phyloP scores from a whole-genome alignment of 2,797 vertebrate genomes.

The Chelonia mydas region DNA sequence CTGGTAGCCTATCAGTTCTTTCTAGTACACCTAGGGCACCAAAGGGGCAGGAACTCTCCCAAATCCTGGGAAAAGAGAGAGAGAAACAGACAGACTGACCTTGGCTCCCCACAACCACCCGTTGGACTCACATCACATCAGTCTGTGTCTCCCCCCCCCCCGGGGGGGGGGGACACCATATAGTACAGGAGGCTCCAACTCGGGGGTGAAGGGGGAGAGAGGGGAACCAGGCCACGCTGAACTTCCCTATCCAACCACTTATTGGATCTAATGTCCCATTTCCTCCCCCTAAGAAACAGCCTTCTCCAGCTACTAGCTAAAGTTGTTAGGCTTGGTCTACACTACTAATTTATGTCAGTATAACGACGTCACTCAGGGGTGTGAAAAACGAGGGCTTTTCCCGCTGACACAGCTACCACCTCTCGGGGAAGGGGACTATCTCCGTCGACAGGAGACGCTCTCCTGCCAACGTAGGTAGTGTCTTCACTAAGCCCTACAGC shows the following conservation, averaged over 20 bases:
- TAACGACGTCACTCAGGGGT: not conserved
- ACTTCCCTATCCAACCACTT: not conserved
- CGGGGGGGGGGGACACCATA: fast-evolving
- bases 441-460: not conserved
- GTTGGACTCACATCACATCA: fast-evolving
- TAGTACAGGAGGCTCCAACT: fast-evolving
- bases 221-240: not conserved
- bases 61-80: not conserved
- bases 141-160: not conserved
- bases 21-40: not conserved
- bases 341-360: not conserved
- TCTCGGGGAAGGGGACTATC: not conserved
- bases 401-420: not conserved
- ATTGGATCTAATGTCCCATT: not conserved
- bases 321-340: not conserved
- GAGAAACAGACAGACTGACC: too few relatives aligned
- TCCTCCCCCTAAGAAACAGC: not conserved
- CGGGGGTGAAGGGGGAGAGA: not conserved
- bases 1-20: not conserved
- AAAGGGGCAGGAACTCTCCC: not conserved
- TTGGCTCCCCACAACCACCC: not conserved
- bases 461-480: not conserved
- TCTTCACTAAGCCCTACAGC: not conserved
- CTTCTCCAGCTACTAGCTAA: not conserved
- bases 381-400: not conserved